Conservation (phyloP, 2,888 invertebrate species). For the Agonopterix subpropinquella region DNA sequence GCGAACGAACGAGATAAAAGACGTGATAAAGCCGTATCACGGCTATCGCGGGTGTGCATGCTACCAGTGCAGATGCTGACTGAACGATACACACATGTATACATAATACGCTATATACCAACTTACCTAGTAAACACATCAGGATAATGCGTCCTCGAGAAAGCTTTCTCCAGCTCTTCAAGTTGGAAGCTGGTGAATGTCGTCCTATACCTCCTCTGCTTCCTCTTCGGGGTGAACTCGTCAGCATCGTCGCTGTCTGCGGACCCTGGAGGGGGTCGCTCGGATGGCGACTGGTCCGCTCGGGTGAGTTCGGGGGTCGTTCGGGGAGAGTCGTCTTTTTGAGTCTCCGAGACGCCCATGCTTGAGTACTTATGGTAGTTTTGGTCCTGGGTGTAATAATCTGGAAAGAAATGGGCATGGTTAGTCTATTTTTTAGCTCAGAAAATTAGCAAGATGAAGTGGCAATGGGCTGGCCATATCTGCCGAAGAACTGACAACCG, state of each 20-base stretch:
- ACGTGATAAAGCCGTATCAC: too few relatives aligned
- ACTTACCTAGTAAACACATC: constrained; percentile 96
- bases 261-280: constrained; percentile 72
- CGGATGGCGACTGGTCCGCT: constrained; percentile 60
- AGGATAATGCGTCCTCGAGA: constrained; percentile 97
- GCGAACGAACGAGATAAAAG: too few relatives aligned
- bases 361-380: constrained; percentile 47
- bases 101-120: background rate
- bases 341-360: constrained; percentile 58
- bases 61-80: too few relatives aligned
- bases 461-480: too few relatives aligned
- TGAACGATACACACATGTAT: background rate
- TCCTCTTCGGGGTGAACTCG: constrained; percentile 90
- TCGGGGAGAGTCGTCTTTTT: constrained; percentile 60
- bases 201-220: constrained; percentile 93
- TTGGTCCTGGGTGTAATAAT: constrained; percentile 55
- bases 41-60: too few relatives aligned
- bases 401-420: constrained; percentile 35
- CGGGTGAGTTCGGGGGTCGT: constrained; percentile 61
- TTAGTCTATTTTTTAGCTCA: too few relatives aligned
- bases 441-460: too few relatives aligned
- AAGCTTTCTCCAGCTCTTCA: constrained; percentile 97
- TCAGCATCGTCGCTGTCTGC: constrained; percentile 81
- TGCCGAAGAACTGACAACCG: too few relatives aligned
- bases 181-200: constrained; percentile 96